Base-by-base conservation (phyloP, 2,797 vertebrate genomes). In the Siniperca undulata region DNA sequence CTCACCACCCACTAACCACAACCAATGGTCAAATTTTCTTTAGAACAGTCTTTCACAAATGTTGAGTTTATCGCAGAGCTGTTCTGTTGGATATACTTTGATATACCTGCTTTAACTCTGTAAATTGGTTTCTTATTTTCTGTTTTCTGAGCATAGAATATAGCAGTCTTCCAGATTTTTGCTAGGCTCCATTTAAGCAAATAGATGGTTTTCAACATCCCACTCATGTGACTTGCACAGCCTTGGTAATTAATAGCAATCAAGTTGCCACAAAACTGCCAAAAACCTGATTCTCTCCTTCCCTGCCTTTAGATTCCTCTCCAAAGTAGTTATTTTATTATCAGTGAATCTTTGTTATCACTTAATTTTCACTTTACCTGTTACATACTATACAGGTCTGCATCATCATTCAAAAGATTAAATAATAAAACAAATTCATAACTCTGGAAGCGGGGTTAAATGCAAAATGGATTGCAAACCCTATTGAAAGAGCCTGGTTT, bases 191-290 rank as follows among this genome's bases (percentile, higher is more conserved):
- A 30, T 65, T 67, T 30, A 50, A 36, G 36, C 7, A 38, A 66
- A 78, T 50, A 46, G 9, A 72, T 50, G 6, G 13, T 74, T 74
- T 24, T 70, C 58, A 73, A 30, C 30, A 69, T n/a, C 27, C 20
- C 8, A 48, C 44, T 71, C 20, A 42, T 60, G 27, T 59, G 5
- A 40, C 46, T 48, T 53, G 7, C 8, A 46, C 60, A 56, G 17
- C 13, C 65, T 56, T 30, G 10, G 16, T 46, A 44, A 67, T 70
- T 79, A 69, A 61, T 60, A 77, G 17, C 11, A 71, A 79, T 34
- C 30, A 78, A 67, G n/a, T 20, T 82, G 5, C 46, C 52, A 27
- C 42, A 61, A 44, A 78, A 30, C 10, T 42, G 30, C 27, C 24
- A 42, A 52, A 42, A 69, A 34, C 30, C 4, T 20, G 14, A 52